phyloP scores from a whole-genome alignment of 2,797 vertebrate species.

The Crypturellus tataupa region DNA sequence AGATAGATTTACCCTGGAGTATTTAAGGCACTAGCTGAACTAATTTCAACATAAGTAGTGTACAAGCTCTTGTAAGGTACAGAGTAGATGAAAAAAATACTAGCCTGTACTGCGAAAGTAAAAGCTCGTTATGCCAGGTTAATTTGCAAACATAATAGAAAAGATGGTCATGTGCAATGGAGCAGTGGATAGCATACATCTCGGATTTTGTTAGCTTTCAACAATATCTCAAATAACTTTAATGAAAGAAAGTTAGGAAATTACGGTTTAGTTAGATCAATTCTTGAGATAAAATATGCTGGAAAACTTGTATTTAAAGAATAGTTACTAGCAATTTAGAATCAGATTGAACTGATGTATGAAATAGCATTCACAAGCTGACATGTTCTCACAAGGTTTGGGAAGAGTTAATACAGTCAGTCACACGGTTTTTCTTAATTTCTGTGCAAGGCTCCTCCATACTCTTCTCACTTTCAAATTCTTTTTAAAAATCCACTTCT shows the following conservation, averaged over 20 bases:
- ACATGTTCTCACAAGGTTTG: not conserved
- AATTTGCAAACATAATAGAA: not conserved
- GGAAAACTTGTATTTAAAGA: not conserved
- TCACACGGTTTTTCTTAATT: not conserved
- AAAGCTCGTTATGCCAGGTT: not conserved
- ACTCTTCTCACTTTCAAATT: not conserved
- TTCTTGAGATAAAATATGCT: not conserved
- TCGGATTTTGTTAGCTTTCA: not conserved
- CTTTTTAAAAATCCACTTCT: conserved; percentile 1
- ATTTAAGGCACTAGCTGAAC: not conserved
- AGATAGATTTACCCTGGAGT: not conserved
- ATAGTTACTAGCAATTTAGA: not conserved
- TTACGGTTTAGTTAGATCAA: not conserved
- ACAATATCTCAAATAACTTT: not conserved
- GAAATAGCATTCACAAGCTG: not conserved
- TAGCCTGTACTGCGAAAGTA: not conserved
- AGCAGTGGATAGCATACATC: not conserved
- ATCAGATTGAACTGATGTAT: not conserved
- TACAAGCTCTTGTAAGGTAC: not conserved
- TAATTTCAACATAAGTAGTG: not conserved
- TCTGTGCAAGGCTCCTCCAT: not conserved
- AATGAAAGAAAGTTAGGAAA: not conserved
- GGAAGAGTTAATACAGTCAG: not conserved
- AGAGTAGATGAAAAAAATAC: not conserved
- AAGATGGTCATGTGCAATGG: not conserved